Evolutionary conservation across 2,113 vertebrate species (phyloP).

Genomic region (Dasypus novemcinctus): DNA sequence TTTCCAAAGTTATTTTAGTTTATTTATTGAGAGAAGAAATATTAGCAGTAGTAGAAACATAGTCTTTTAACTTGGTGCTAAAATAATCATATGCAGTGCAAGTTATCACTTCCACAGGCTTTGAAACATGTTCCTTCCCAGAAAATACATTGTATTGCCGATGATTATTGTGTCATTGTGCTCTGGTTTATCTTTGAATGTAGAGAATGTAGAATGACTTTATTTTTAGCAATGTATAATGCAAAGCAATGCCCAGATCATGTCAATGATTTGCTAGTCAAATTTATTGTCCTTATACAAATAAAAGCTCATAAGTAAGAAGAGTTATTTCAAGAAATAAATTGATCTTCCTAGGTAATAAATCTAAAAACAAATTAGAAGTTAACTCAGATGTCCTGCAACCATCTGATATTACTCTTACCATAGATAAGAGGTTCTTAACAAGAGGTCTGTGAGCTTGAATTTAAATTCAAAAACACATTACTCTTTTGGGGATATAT

Average conservation of each 20-base stretch:
- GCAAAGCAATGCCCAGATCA: conserved; percentile 40
- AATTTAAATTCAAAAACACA: too few relatives aligned
- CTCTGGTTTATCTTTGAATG: conserved; percentile 33
- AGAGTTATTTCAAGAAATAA: conserved; percentile 52
- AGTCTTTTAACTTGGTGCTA: background rate
- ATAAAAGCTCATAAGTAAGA: conserved; percentile 43
- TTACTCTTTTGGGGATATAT: too few relatives aligned
- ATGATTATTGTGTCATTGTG: conserved; percentile 1
- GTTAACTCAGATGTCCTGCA: background rate
- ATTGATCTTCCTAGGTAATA: conserved; percentile 55
- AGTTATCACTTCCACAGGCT: conserved; percentile 49
- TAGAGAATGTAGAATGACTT: conserved; percentile 43
- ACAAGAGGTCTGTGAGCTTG: too few relatives aligned
- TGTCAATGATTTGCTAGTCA: conserved; percentile 59
- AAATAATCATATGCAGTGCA: conserved; percentile 49
- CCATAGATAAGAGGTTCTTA: background rate
- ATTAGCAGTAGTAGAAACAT: background rate
- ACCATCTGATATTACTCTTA: background rate
- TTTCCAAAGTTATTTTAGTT: conserved; percentile 46
- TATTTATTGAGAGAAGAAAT: background rate
- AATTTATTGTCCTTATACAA: conserved; percentile 51
- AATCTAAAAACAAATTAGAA: conserved; percentile 60
- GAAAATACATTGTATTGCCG: conserved; percentile 40
- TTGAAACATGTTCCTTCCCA: conserved; percentile 43
- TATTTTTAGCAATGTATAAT: conserved; percentile 63